Conservation (phyloP, 1,140 invertebrate genomes). For the Heliconius hewitsoni region DNA sequence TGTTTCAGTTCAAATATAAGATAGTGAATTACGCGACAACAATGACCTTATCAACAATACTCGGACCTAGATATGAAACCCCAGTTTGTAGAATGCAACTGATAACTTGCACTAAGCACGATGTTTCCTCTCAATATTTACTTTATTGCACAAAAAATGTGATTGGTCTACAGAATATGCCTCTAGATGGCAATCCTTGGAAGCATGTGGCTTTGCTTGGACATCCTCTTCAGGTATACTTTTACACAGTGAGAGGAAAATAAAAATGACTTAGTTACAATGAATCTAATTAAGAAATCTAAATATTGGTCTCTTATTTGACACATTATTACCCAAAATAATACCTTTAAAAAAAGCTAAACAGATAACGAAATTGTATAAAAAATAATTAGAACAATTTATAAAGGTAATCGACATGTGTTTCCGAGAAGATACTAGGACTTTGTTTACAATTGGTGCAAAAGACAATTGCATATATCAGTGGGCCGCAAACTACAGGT, state of each 20-base stretch:
- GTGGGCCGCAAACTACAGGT: constrained; percentile 70
- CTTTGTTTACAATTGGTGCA: constrained; percentile 63
- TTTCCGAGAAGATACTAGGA: constrained; percentile 60
- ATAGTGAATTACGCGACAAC: constrained; percentile 84
- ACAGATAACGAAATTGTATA: too few species aligned
- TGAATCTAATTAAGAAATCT: too few species aligned
- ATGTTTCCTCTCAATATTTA: constrained; percentile 76
- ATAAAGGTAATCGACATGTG: constrained; percentile 57
- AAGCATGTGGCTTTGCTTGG: constrained; percentile 84
- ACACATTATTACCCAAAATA: too few species aligned
- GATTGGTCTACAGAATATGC: constrained; percentile 86
- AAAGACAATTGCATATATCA: constrained; percentile 61
- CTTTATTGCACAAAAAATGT: constrained; percentile 84
- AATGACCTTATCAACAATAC: constrained; percentile 83
- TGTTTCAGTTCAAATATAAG: constrained; percentile 85
- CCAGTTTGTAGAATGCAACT: constrained; percentile 83
- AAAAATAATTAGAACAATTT: not conserved
- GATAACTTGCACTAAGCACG: constrained; percentile 46
- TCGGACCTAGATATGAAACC: constrained; percentile 85
- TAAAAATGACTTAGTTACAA: too few species aligned
- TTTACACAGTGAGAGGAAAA: too few species aligned
- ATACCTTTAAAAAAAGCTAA: too few species aligned
- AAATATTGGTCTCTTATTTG: too few species aligned
- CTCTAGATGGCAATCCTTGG: constrained; percentile 88
- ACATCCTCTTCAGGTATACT: constrained; percentile 83